These are phyloP conservation scores for Xylocopa sonorina DNA, from an alignment of 1,140 invertebrate genomes.

Conservation along the genomic window DNA sequence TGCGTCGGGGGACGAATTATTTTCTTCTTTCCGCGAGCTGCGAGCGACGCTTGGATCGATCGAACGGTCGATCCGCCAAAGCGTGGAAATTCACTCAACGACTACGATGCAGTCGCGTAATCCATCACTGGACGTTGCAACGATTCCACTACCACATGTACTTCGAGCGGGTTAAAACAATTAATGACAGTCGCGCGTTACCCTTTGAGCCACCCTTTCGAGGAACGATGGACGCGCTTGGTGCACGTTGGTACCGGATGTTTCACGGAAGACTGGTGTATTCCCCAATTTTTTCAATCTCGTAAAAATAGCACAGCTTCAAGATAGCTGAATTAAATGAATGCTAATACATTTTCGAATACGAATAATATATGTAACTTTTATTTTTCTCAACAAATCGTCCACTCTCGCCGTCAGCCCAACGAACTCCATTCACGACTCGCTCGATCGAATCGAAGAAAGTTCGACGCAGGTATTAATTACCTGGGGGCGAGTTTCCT, in stretches of 20 bases:
- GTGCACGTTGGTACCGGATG: too few species aligned
- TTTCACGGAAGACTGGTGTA: too few species aligned
- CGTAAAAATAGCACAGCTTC: too few species aligned
- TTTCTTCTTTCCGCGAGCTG: not conserved
- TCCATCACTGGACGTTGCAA: slow-evolving; percentile 21
- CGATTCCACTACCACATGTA: slow-evolving; percentile 18
- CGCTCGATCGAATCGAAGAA: not conserved
- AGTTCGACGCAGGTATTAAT: slow-evolving; percentile 24
- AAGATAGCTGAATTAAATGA: too few species aligned
- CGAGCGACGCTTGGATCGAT: too few species aligned
- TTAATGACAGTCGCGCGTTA: slow-evolving; percentile 15
- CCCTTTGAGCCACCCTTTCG: not conserved
- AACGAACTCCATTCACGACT: too few species aligned
- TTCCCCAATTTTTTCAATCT: too few species aligned
- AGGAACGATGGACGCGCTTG: not conserved
- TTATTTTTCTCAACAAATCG: too few species aligned
- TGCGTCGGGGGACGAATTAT: slow-evolving; percentile 16
- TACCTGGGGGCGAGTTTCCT: not conserved
- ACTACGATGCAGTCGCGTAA: slow-evolving; percentile 22
- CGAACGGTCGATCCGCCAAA: slow-evolving; percentile 3
- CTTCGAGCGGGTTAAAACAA: not conserved
- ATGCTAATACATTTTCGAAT: too few species aligned
- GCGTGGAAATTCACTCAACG: not conserved
- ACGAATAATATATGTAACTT: too few species aligned
- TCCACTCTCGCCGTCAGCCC: too few species aligned